A percentile compares a stretch with the other conserved stretches of the same genome.
Evolutionary conservation across 1,140 invertebrate species (phyloP).

Genomic region (Capitella teleta): DNA sequence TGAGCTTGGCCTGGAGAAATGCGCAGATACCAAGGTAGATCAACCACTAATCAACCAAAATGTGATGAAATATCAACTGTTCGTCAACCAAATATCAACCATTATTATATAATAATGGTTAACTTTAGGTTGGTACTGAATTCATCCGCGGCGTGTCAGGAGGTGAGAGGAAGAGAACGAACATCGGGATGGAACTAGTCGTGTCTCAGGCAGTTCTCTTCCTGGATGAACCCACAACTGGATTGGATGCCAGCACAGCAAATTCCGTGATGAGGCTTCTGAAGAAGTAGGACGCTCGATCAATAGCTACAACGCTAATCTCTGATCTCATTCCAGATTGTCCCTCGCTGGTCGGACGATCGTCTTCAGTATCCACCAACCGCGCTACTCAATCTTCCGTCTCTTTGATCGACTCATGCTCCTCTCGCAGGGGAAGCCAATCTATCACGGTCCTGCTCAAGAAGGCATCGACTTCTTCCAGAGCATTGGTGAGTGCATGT

Average conservation of each 20-base stretch:
- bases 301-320: neutral
- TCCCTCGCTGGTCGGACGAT: constrained; percentile 31
- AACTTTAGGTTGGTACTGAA: constrained; percentile 27
- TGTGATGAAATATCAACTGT: no score
- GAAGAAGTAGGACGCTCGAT: constrained; percentile 30
- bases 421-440: constrained; percentile 26
- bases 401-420: constrained; percentile 35
- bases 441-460: constrained; percentile 30
- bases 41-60: no score
- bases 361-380: constrained; percentile 42
- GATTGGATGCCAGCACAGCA: constrained; percentile 41
- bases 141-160: constrained; percentile 40
- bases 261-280: constrained; percentile 37
- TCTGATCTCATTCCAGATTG: constrained; percentile 22
- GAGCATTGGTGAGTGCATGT: constrained; percentile 8
- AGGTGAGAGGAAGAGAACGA: constrained; percentile 38
- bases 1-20: constrained; percentile 75
- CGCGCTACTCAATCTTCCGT: constrained; percentile 37
- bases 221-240: constrained; percentile 43
- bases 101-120: neutral
- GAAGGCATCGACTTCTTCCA: constrained; percentile 31
- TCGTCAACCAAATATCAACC: neutral
- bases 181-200: constrained; percentile 42
- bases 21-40: constrained; percentile 60
- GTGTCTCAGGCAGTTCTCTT: constrained; percentile 37